These are phyloP conservation scores for Andrena bucephala DNA, from an alignment of 2,888 invertebrate genomes.

Conservation along the genomic window DNA sequence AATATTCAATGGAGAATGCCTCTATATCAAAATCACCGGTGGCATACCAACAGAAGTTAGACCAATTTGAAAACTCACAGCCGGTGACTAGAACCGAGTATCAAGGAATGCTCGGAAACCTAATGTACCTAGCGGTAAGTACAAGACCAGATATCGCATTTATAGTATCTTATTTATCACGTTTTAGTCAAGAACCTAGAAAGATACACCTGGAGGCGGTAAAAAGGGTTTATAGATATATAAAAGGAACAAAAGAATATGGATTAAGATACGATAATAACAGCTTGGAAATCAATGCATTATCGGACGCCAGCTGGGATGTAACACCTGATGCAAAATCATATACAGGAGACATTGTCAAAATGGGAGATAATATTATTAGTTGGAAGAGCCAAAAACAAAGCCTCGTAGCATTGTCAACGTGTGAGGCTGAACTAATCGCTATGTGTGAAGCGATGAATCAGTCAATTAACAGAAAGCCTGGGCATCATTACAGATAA, in stretches of 20 bases:
- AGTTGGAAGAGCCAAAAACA: constrained; percentile 22
- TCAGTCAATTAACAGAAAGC: not conserved
- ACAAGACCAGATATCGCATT: constrained; percentile 21
- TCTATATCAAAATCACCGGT: not conserved
- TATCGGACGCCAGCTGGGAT: constrained; percentile 9
- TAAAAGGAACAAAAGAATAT: constrained; percentile 10
- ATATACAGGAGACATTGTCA: constrained; percentile 7
- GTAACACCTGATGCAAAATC: constrained; percentile 10
- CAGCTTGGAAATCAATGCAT: not conserved
- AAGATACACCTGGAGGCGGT: constrained; percentile 15
- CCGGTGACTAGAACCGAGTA: not conserved
- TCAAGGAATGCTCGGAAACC: constrained; percentile 13
- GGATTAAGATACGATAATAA: not conserved
- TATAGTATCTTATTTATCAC: not conserved
- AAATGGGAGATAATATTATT: constrained; percentile 20
- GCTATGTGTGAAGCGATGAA: constrained; percentile 22
- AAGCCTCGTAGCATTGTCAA: constrained; percentile 14
- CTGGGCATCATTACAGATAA: not conserved
- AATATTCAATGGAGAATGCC: not conserved
- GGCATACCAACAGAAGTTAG: not conserved
- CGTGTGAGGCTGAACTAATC: constrained; percentile 21
- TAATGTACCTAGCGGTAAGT: constrained; percentile 18
- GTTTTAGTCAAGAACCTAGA: constrained; percentile 11
- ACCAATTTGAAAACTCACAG: not conserved
- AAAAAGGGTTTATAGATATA: constrained; percentile 28